Evolutionary conservation across 2,888 invertebrate species (phyloP).

Genomic region (Calephelis perditalis): DNA sequence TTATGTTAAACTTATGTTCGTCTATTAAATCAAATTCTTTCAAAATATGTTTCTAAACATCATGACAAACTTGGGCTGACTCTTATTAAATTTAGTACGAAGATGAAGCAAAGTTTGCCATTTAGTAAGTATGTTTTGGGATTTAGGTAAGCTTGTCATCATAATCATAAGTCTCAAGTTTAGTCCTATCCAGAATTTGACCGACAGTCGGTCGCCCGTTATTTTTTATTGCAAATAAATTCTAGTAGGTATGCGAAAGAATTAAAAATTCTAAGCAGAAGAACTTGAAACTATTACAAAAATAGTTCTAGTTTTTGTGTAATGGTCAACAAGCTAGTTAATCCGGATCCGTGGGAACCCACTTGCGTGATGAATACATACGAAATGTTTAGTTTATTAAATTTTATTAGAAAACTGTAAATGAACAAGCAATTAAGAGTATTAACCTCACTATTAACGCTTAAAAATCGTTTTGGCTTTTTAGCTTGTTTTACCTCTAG

Average conservation of each 20-base stretch:
- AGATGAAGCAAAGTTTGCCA: no score
- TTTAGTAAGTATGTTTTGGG: no score
- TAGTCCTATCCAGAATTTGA: background rate
- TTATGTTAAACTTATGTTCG: background rate
- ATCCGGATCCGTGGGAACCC: constrained; percentile 31
- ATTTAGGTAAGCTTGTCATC: no score
- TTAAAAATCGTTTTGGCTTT: no score
- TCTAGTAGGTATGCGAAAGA: background rate
- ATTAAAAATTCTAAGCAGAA: constrained; percentile 2
- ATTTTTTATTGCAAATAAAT: constrained; percentile 17
- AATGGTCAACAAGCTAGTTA: constrained; percentile 28
- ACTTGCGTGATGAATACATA: constrained; percentile 15
- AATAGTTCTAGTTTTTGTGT: constrained; percentile 27
- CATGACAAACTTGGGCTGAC: no score
- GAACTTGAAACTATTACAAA: constrained; percentile 24
- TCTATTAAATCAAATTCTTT: no score
- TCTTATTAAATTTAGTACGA: no score
- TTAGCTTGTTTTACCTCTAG: no score
- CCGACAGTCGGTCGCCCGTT: no score
- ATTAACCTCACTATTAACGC: no score
- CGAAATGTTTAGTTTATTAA: constrained; percentile 3
- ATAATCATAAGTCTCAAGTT: constrained; percentile 3
- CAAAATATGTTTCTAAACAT: no score
- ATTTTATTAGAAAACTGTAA: constrained; percentile 2
- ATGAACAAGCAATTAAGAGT: background rate